phyloP scores from a whole-genome alignment of 1,140 invertebrate species.

The Dendrolimus punctatus region DNA sequence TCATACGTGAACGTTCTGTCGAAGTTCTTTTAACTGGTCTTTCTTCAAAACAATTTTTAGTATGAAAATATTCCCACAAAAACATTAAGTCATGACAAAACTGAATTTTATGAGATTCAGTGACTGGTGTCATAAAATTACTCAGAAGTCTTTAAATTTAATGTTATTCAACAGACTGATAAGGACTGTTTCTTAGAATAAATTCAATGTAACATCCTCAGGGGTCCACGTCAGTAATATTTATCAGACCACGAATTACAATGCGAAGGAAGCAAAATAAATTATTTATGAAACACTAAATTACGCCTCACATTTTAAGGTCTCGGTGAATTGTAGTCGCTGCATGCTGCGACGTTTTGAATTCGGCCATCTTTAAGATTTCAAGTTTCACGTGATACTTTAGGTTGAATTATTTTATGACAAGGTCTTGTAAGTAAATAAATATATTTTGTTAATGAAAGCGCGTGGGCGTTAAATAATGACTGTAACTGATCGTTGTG shows the following conservation, averaged over 20 bases:
- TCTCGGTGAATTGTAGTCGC: neutral
- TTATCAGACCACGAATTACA: slow-evolving; percentile 29
- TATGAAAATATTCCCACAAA: slow-evolving; percentile 7
- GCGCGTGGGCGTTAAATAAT: neutral
- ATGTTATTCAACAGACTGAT: slow-evolving; percentile 18
- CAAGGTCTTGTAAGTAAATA: no score
- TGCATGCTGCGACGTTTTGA: neutral
- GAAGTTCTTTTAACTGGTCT: no score
- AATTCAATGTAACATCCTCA: slow-evolving; percentile 23
- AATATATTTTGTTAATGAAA: neutral
- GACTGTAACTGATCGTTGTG: neutral
- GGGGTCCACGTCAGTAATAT: slow-evolving; percentile 12
- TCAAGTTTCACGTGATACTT: neutral
- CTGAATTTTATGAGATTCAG: slow-evolving; percentile 3
- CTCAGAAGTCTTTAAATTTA: slow-evolving; percentile 14
- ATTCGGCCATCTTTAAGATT: neutral
- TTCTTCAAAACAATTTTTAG: no score
- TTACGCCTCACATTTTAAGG: slow-evolving; percentile 13
- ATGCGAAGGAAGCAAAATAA: slow-evolving; percentile 31
- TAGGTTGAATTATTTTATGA: no score
- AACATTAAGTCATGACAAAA: slow-evolving; percentile 5
- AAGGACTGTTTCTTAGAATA: slow-evolving; percentile 25
- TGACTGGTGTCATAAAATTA: slow-evolving; percentile 1
- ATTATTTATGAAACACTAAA: slow-evolving; percentile 35
- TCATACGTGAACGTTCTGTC: no score